Conservation (phyloP, 2,888 invertebrate genomes). For the Harmothoe impar region DNA sequence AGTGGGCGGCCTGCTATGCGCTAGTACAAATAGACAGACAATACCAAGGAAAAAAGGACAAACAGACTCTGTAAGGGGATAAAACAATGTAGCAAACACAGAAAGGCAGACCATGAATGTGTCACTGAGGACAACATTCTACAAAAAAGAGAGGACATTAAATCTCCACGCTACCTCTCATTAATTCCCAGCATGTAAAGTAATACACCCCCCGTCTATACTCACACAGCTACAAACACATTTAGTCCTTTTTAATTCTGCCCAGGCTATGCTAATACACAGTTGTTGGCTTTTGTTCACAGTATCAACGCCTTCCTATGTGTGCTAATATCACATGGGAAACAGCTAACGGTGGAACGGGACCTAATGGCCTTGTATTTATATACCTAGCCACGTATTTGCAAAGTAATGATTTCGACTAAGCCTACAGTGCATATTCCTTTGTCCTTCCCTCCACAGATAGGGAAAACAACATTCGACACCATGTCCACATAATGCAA, state of each 20-base stretch:
- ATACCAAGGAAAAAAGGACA: background rate
- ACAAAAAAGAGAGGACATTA: background rate
- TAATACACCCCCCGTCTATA: background rate
- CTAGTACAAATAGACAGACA: no score
- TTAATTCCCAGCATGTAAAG: conserved; percentile 23
- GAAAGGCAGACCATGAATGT: conserved; percentile 18
- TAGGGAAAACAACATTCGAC: no score
- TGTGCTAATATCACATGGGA: conserved; percentile 12
- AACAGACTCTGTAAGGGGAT: background rate
- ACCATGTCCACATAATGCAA: no score
- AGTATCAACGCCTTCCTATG: background rate
- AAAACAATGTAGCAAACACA: conserved; percentile 2
- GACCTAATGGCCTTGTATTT: no score
- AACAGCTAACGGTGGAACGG: background rate
- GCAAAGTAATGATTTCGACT: no score
- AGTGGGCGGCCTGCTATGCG: background rate
- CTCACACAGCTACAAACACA: no score
- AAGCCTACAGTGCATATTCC: no score
- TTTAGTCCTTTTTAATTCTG: background rate
- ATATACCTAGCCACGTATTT: no score
- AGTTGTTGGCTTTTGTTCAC: background rate
- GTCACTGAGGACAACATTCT: background rate
- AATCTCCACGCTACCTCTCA: conserved; percentile 23
- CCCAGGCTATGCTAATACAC: conserved; percentile 8
- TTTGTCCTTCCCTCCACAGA: no score